A percentile compares a stretch with the other conserved stretches of the same genome.
These are phyloP conservation scores for Hemibagrus wyckioides DNA, from an alignment of 2,113 vertebrate species.

Conservation along the genomic window DNA sequence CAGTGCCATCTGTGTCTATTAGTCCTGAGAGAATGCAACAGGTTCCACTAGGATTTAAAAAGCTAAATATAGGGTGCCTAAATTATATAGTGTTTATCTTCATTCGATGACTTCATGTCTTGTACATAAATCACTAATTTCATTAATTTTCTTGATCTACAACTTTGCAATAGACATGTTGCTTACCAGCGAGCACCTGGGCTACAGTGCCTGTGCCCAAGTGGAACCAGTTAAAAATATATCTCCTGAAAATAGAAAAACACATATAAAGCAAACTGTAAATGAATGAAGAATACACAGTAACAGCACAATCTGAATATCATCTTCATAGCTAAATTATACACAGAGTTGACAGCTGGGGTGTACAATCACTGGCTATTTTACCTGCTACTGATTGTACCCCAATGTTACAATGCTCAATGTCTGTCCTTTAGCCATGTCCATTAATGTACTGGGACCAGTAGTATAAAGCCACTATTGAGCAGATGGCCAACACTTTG, in stretches of 20 bases:
- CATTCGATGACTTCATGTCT: no score
- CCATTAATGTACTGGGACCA: not conserved
- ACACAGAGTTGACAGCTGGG: not conserved
- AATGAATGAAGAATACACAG: not conserved
- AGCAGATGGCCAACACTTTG: not conserved
- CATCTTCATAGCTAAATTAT: not conserved
- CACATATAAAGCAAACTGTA: not conserved
- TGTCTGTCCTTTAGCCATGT: not conserved
- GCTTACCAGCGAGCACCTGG: constrained; percentile 83
- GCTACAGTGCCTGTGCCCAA: constrained; percentile 75
- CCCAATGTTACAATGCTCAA: not conserved
- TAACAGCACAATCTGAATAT: not conserved
- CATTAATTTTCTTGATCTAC: no score
- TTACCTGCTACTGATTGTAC: not conserved
- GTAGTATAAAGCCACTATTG: not conserved
- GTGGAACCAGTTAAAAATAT: constrained; percentile 83
- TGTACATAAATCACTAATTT: no score
- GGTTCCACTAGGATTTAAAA: not conserved
- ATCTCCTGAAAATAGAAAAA: constrained; percentile 71
- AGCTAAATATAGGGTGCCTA: no score
- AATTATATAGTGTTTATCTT: no score
- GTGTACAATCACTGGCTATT: not conserved
- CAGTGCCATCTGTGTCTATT: not conserved
- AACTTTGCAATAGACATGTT: no score
- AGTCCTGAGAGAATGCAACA: not conserved